phyloP scores from a whole-genome alignment of 2,888 invertebrate species.

The Rhagophthalmus giganteus region DNA sequence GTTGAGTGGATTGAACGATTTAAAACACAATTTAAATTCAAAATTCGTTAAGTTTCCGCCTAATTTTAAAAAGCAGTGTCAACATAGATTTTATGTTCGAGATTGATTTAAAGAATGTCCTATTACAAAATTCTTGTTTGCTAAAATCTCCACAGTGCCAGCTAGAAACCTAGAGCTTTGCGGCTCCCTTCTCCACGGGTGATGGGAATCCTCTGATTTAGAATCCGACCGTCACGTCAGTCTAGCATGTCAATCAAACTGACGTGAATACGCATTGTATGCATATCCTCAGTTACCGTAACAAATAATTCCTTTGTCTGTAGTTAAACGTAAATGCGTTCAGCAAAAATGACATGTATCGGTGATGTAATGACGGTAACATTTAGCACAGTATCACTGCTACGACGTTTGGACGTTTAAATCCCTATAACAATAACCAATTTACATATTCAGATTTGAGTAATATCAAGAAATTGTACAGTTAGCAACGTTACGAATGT shows the following conservation, averaged over 20 bases:
- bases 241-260: slow-evolving; percentile 36
- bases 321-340: slow-evolving; percentile 22
- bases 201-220: slow-evolving; percentile 30
- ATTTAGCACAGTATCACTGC: no score
- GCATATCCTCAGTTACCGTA: slow-evolving; percentile 37
- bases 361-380: slow-evolving; percentile 2
- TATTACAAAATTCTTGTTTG: neutral
- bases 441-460: no score
- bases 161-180: slow-evolving; percentile 6
- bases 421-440: no score
- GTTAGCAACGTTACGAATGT: neutral
- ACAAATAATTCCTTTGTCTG: slow-evolving; percentile 38
- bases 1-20: slow-evolving; percentile 11
- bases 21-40: slow-evolving; percentile 28
- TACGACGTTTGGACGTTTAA: no score
- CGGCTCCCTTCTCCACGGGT: slow-evolving; percentile 15
- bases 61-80: slow-evolving; percentile 14
- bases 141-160: neutral
- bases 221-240: slow-evolving; percentile 31
- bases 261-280: slow-evolving; percentile 39
- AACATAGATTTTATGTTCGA: neutral
- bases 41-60: slow-evolving; percentile 17
- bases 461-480: no score
- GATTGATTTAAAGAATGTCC: neutral
- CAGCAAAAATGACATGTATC: slow-evolving; percentile 22